Conservation (phyloP, 2,797 vertebrate species). For the Trematomus bernacchii region DNA sequence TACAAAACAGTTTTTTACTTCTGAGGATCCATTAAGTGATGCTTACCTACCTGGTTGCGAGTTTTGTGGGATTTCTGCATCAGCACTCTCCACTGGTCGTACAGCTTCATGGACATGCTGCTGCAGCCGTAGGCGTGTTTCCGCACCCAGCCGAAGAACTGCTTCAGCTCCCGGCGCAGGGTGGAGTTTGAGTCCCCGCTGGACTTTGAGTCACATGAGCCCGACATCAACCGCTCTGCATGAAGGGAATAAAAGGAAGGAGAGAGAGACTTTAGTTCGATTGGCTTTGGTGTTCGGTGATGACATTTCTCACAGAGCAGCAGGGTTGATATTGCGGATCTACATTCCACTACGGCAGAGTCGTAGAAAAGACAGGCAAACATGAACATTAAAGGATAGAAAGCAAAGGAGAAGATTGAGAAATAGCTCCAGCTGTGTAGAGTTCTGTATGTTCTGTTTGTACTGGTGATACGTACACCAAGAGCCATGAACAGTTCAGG, state of each 20-base stretch:
- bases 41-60: conserved; percentile 97
- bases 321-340: background rate
- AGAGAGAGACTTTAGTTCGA: background rate
- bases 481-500: conserved; percentile 2
- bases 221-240: conserved; percentile 85
- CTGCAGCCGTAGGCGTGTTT: conserved; percentile 97
- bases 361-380: background rate
- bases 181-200: conserved; percentile 95
- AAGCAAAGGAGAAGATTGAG: background rate
- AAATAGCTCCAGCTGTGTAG: background rate
- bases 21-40: conserved; percentile 53
- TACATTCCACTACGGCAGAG: background rate
- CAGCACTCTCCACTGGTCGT: conserved; percentile 98
- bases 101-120: conserved; percentile 97
- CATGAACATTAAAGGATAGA: background rate
- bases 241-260: background rate
- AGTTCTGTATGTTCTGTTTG: background rate
- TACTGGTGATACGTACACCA: background rate
- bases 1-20: background rate
- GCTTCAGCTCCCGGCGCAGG: conserved; percentile 95
- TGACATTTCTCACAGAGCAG: background rate
- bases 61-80: conserved; percentile 99
- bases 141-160: conserved; percentile 98
- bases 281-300: background rate
- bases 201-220: conserved; percentile 87